These are phyloP conservation scores for Drosophila neonasuta DNA, from an alignment of 2,888 invertebrate genomes.

Conservation along the genomic window DNA sequence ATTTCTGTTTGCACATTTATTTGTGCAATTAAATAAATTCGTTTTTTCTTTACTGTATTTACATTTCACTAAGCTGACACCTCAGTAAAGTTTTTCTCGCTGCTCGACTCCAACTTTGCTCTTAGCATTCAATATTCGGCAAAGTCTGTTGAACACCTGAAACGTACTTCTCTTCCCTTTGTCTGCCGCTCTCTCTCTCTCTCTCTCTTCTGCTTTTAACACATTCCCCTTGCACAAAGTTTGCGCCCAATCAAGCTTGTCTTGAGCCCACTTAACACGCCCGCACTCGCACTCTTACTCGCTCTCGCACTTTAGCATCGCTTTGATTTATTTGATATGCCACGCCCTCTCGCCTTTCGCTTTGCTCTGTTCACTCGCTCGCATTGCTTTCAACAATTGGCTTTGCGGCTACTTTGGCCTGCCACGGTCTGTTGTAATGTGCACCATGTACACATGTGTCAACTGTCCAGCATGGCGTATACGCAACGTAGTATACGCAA, in stretches of 20 bases:
- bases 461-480: slow-evolving; percentile 63
- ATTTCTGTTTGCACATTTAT: slow-evolving; percentile 1
- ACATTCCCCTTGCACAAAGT: slow-evolving; percentile 40
- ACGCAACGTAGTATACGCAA: slow-evolving; percentile 32
- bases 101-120: not conserved
- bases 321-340: slow-evolving; percentile 68
- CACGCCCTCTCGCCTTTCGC: slow-evolving; percentile 20
- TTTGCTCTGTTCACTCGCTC: slow-evolving; percentile 1
- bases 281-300: slow-evolving; percentile 47
- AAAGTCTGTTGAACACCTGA: slow-evolving; percentile 8
- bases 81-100: not conserved
- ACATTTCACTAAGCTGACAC: slow-evolving; percentile 19
- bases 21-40: slow-evolving; percentile 1
- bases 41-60: slow-evolving; percentile 25
- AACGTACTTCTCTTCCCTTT: not conserved
- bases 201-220: too few species aligned
- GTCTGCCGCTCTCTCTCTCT: not conserved
- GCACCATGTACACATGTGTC: slow-evolving; percentile 44
- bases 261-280: slow-evolving; percentile 72
- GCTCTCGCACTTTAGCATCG: slow-evolving; percentile 45
- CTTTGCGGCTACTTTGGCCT: slow-evolving; percentile 69
- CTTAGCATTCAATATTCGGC: slow-evolving; percentile 15
- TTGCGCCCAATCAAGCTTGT: slow-evolving; percentile 73
- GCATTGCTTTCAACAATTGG: slow-evolving; percentile 66
- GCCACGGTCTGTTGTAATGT: slow-evolving; percentile 27